These are phyloP conservation scores for Polyommatus iphigenia DNA, from an alignment of 2,888 invertebrate genomes.

Conservation along the genomic window DNA sequence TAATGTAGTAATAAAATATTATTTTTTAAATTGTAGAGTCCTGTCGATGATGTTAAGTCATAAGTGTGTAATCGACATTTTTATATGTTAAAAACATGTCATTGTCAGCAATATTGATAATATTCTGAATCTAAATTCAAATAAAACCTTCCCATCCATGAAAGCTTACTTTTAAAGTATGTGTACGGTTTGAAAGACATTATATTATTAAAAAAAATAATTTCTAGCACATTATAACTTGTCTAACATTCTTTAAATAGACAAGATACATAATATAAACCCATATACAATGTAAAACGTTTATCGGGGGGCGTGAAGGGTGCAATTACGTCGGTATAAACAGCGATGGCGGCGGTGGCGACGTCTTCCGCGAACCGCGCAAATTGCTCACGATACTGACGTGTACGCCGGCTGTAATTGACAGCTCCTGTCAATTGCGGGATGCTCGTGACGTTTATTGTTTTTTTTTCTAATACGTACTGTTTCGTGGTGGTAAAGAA, in stretches of 20 bases:
- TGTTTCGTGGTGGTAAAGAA: background rate
- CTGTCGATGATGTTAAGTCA: background rate
- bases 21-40: background rate
- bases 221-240: background rate
- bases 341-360: conserved; percentile 48
- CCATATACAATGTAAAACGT: conserved; percentile 53
- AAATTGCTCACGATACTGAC: conserved; percentile 74
- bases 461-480: background rate
- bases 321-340: conserved; percentile 71
- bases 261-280: conserved; percentile 35
- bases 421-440: conserved; percentile 18
- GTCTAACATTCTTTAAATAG: background rate
- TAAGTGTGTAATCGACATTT: background rate
- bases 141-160: too few species aligned
- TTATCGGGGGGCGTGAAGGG: conserved; percentile 61
- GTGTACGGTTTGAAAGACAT: too few species aligned
- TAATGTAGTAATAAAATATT: background rate
- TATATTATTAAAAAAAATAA: too few species aligned
- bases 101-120: too few species aligned
- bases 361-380: conserved; percentile 70
- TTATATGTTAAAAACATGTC: too few species aligned
- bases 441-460: conserved; percentile 8
- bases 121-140: too few species aligned
- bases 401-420: conserved; percentile 40
- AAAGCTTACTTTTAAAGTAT: too few species aligned